Conservation (phyloP, 2,113 vertebrate species). For the Calypte anna region DNA sequence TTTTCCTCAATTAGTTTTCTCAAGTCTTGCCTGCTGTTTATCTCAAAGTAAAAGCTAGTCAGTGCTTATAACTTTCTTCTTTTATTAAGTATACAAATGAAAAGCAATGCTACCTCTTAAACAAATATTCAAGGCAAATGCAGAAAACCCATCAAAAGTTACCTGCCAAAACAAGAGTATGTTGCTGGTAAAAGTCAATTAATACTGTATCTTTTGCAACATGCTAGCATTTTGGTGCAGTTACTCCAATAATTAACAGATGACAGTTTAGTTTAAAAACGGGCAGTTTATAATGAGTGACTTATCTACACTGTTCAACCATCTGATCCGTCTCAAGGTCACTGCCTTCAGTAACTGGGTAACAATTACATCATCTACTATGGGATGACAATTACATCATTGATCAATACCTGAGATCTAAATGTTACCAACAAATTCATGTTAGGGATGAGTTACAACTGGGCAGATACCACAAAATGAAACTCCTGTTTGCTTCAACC, state of each 20-base stretch:
- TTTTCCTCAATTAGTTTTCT: background rate
- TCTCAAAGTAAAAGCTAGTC: background rate
- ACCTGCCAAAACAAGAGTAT: background rate
- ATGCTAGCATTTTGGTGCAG: background rate
- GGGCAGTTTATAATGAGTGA: conserved; percentile 54
- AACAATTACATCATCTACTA: conserved; percentile 81
- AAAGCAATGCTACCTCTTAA: background rate
- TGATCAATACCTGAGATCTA: conserved; percentile 75
- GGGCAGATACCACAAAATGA: conserved; percentile 36
- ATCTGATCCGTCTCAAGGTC: conserved; percentile 79
- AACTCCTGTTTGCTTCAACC: conserved; percentile 31
- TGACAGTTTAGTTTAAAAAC: conserved; percentile 54
- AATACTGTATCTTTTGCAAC: background rate
- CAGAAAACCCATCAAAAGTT: background rate
- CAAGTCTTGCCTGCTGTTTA: background rate
- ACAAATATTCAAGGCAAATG: background rate
- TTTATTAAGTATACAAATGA: background rate
- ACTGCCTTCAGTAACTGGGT: conserved; percentile 61
- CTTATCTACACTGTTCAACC: conserved; percentile 46
- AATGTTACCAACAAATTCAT: conserved; percentile 52
- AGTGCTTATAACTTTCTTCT: background rate
- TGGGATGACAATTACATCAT: conserved; percentile 73
- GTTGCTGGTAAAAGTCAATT: conserved; percentile 3
- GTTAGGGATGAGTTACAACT: conserved; percentile 60
- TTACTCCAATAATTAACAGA: conserved; percentile 23